Conservation (phyloP, 2,113 vertebrate species). For the Microcebus ravelobensis region DNA sequence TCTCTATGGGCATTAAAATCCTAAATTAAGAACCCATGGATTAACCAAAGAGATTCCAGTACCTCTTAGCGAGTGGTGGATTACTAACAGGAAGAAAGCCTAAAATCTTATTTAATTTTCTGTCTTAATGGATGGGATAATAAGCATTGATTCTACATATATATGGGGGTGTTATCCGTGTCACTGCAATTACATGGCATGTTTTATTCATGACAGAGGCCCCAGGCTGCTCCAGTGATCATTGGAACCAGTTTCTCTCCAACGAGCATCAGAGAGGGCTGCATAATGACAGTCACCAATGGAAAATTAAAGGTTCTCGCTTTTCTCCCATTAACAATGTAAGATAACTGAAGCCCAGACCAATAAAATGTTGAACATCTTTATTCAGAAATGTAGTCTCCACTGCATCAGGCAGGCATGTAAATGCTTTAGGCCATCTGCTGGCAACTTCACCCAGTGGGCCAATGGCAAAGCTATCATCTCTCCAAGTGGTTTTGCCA, state of each 20-base stretch:
- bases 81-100: constrained; percentile 70
- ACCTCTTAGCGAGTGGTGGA: constrained; percentile 59
- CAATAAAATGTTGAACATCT: constrained; percentile 78
- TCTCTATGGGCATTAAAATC: constrained; percentile 1
- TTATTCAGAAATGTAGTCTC: constrained; percentile 82
- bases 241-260: constrained; percentile 77
- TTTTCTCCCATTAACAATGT: constrained; percentile 63
- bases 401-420: constrained; percentile 75
- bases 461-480: constrained; percentile 64
- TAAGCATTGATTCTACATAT: constrained; percentile 76
- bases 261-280: constrained; percentile 75
- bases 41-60: constrained; percentile 31
- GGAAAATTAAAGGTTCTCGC: constrained; percentile 80
- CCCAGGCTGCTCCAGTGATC: constrained; percentile 67
- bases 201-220: constrained; percentile 82
- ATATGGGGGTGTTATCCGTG: constrained; percentile 69
- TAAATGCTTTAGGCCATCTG: constrained; percentile 83
- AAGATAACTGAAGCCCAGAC: constrained; percentile 82
- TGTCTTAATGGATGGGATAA: constrained; percentile 83
- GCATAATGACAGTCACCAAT: constrained; percentile 78
- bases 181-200: constrained; percentile 79
- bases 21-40: constrained; percentile 3
- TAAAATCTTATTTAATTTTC: constrained; percentile 82
- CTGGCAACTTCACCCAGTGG: constrained; percentile 57
- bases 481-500: constrained; percentile 48